Percentiles rank a stretch among this genome's conserved stretches.
Conservation (phyloP, 1,140 invertebrate species). For the Tribolium castaneum region DNA sequence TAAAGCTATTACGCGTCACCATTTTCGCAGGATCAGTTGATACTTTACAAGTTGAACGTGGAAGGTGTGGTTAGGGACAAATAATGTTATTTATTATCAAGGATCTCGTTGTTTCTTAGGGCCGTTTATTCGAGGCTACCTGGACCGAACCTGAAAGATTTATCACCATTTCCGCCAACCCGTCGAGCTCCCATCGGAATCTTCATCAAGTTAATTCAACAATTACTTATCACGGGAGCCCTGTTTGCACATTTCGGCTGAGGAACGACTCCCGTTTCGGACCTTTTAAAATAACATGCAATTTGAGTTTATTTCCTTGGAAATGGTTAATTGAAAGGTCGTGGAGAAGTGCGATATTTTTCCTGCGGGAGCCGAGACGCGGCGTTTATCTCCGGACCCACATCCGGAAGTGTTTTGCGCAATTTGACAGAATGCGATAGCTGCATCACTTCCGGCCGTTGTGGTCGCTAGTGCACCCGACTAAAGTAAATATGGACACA, state of each 20-base stretch:
- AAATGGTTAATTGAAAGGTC: too few relatives aligned
- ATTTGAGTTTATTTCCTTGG: too few relatives aligned
- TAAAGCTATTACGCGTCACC: slow-evolving; percentile 22
- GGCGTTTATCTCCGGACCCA: background rate
- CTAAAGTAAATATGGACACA: slow-evolving; percentile 22
- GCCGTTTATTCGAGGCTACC: background rate
- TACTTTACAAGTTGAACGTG: slow-evolving; percentile 30
- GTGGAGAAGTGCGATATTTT: background rate
- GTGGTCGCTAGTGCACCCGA: background rate
- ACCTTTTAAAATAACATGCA: background rate
- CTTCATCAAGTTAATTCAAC: slow-evolving; percentile 33
- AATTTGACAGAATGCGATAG: slow-evolving; percentile 14
- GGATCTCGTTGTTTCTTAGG: slow-evolving; percentile 7
- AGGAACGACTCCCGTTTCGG: background rate
- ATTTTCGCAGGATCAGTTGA: slow-evolving; percentile 23
- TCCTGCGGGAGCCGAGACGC: background rate
- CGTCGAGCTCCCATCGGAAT: background rate
- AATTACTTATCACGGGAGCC: slow-evolving; percentile 19
- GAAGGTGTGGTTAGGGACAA: slow-evolving; percentile 33
- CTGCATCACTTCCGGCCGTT: slow-evolving; percentile 5
- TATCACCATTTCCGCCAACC: slow-evolving; percentile 6
- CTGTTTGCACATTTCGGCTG: background rate
- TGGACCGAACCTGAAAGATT: slow-evolving; percentile 27
- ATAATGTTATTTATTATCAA: slow-evolving; percentile 32
- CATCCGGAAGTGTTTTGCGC: background rate